Evolutionary conservation across 2,888 invertebrate genomes (phyloP).

Genomic region (Dorcus hopei): DNA sequence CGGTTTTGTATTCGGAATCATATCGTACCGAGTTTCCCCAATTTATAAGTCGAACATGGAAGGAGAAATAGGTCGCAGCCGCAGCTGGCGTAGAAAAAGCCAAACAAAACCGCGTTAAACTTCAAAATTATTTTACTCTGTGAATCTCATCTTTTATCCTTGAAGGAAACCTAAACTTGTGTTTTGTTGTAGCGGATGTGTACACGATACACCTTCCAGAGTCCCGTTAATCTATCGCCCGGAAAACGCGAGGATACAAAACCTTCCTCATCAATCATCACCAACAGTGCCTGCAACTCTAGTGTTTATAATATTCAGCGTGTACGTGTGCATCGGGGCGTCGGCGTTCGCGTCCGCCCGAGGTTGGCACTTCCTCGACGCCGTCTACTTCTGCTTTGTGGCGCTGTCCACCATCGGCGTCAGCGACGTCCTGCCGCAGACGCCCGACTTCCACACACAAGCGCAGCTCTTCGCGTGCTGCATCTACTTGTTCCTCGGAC

Average conservation of each 20-base stretch:
- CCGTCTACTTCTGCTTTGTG: slow-evolving; percentile 82
- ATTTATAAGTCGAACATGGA: no score
- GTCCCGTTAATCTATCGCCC: slow-evolving; percentile 68
- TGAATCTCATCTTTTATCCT: no score
- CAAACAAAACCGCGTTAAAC: no score
- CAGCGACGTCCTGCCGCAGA: slow-evolving; percentile 69
- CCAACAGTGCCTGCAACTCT: slow-evolving; percentile 60
- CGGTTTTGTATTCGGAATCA: no score
- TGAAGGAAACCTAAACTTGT: neutral
- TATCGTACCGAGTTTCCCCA: no score
- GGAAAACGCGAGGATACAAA: slow-evolving; percentile 44
- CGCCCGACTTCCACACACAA: slow-evolving; percentile 52
- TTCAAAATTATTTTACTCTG: no score
- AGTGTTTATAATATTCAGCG: slow-evolving; percentile 65
- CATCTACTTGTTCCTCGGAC: slow-evolving; percentile 73
- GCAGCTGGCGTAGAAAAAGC: no score
- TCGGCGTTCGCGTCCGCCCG: slow-evolving; percentile 76
- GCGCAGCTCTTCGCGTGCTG: slow-evolving; percentile 77
- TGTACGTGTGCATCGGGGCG: slow-evolving; percentile 75
- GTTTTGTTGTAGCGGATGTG: slow-evolving; percentile 36
- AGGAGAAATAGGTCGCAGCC: no score
- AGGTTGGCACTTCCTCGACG: slow-evolving; percentile 77
- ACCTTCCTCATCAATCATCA: slow-evolving; percentile 11
- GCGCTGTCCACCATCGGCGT: slow-evolving; percentile 81
- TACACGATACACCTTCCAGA: slow-evolving; percentile 70